Evolutionary conservation across 2,888 invertebrate species (phyloP), one percentile per base, ranked within the genome.

Genomic region (Phytoseiulus persimilis): DNA sequence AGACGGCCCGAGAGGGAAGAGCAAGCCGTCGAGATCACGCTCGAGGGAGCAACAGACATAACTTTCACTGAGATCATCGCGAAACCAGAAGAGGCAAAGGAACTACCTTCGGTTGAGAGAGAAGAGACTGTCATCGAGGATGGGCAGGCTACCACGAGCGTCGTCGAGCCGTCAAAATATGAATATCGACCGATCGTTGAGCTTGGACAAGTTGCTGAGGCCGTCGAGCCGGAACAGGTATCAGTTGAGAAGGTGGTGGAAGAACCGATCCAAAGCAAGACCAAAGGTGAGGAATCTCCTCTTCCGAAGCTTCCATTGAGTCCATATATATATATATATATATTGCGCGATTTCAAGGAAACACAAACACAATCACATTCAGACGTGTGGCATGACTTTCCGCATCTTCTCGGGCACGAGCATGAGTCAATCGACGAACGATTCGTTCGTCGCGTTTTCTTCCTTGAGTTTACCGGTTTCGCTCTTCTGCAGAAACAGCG

Each of bases 261-360:
- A 89, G 87, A 90, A 84, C 32, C 89, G 23, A n/a, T n/a, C n/a
- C n/a, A n/a, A n/a, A 65, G 90, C 32, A 89, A 90, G 31, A 32
- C 90, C 32, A 90, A 90, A 84, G 39, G 89, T 46, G 83, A 28
- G n/a, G 65, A 65, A 65, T 65, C 18, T 28, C 18, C 65, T 1
- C 5, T 65, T 28, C n/a, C 83, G 83, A 83, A 45, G 14, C 46
- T 11, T 6, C 39, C 3, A 9, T 9, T 6, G 39, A 39, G 3
- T 6, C 39, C 9, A 39, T 39, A 39, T 39, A 6, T 39, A n/a
- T n/a, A n/a, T n/a, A n/a, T n/a, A n/a, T n/a, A n/a, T n/a, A n/a
- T 32, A 45, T 89, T 46, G 0, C 23, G 28, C 28, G 45, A 32
- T 32, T 45, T 31, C 39, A 89, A 31, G 28, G 23, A 32, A 14